A percentile compares a stretch with the other conserved stretches of the same genome.
These are phyloP conservation scores for Vulpes ferrilata DNA, from an alignment of 2,113 vertebrate species.

Conservation along the genomic window DNA sequence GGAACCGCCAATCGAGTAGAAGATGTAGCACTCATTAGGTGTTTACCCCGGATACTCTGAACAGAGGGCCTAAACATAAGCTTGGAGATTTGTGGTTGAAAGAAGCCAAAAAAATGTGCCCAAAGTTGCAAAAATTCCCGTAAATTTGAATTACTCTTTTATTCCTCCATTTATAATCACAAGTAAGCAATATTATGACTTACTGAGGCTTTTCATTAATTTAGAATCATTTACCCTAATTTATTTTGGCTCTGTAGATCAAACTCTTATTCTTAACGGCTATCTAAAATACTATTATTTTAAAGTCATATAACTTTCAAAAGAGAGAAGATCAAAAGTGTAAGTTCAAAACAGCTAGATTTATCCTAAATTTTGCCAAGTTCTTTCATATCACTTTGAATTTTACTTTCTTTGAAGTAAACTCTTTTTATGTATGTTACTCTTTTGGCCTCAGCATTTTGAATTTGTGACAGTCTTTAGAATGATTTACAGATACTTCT, in stretches of 20 bases:
- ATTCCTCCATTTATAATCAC: background rate
- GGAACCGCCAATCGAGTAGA: background rate
- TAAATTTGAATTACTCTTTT: background rate
- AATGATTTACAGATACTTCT: background rate
- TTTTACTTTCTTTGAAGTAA: background rate
- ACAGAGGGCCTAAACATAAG: background rate
- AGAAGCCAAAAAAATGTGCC: background rate
- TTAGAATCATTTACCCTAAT: background rate
- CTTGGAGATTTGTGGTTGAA: background rate
- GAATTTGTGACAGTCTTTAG: background rate
- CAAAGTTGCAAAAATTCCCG: background rate
- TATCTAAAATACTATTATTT: background rate
- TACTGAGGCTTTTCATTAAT: background rate
- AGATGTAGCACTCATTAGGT: background rate
- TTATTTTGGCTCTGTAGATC: constrained; percentile 10
- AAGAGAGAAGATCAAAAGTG: background rate
- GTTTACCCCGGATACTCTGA: background rate
- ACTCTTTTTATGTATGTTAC: background rate
- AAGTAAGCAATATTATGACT: background rate
- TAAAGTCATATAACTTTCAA: constrained; percentile 27
- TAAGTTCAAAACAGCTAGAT: background rate
- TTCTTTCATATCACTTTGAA: constrained; percentile 33
- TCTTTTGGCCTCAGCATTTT: background rate
- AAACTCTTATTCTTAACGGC: background rate
- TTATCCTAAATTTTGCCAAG: background rate